Evolutionary conservation across 2,113 vertebrate genomes (phyloP).

Genomic region (Cryptomyrus ogoouensis): DNA sequence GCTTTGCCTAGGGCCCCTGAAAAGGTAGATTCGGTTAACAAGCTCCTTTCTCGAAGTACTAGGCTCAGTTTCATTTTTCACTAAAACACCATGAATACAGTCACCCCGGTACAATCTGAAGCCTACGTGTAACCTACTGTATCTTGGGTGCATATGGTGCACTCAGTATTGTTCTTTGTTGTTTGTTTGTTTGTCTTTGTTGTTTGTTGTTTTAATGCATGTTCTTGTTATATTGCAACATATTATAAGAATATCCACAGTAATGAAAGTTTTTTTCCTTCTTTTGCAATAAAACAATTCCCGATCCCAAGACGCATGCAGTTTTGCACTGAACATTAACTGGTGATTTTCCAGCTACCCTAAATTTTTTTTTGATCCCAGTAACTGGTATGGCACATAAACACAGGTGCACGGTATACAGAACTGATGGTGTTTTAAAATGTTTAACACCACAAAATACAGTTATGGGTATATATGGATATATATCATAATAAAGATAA

Average conservation of each 20-base stretch:
- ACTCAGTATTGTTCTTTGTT: neutral
- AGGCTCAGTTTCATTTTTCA: neutral
- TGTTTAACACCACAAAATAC: neutral
- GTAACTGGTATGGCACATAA: neutral
- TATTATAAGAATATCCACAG: neutral
- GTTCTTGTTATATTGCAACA: neutral
- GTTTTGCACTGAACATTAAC: neutral
- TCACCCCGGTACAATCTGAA: neutral
- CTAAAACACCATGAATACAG: neutral
- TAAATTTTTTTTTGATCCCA: neutral
- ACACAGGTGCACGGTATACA: neutral
- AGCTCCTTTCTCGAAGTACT: neutral
- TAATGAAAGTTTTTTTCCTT: neutral
- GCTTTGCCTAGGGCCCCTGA: neutral
- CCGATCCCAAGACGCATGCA: neutral
- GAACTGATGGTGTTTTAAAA: neutral
- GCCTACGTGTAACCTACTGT: neutral
- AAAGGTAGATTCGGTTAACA: neutral
- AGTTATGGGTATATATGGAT: neutral
- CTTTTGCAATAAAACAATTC: neutral
- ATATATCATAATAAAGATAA: neutral
- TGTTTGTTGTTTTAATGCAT: neutral
- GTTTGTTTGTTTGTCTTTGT: neutral
- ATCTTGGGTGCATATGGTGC: neutral
- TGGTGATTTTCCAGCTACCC: neutral